Conservation (phyloP, 1,140 invertebrate genomes). For the Oscheius sp. region DNA sequence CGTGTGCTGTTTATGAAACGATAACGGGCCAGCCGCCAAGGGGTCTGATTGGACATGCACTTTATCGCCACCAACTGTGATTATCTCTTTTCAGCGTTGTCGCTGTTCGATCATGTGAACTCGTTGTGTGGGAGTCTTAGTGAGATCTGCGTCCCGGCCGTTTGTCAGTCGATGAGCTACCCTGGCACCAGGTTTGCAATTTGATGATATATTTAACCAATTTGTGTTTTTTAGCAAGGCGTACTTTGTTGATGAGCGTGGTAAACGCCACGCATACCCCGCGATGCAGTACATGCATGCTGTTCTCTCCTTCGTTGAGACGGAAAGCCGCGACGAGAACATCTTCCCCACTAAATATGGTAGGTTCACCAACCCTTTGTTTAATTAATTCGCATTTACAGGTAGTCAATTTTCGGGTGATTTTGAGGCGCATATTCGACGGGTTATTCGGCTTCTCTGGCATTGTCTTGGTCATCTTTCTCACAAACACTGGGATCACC, state of each 20-base stretch:
- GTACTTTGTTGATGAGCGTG: slow-evolving; percentile 52
- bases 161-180: slow-evolving; percentile 49
- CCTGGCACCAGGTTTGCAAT: slow-evolving; percentile 46
- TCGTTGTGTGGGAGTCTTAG: slow-evolving; percentile 54
- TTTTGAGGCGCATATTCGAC: slow-evolving; percentile 47
- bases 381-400: slow-evolving; percentile 30
- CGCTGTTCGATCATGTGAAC: slow-evolving; percentile 58
- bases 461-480: slow-evolving; percentile 58
- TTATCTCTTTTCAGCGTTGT: slow-evolving; percentile 47
- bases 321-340: slow-evolving; percentile 53
- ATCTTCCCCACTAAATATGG: slow-evolving; percentile 61
- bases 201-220: slow-evolving; percentile 7
- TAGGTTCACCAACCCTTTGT: slow-evolving; percentile 35
- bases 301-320: slow-evolving; percentile 58
- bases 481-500: slow-evolving; percentile 55
- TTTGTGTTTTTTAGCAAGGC: slow-evolving; percentile 49
- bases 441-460: slow-evolving; percentile 50
- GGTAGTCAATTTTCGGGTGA: slow-evolving; percentile 46
- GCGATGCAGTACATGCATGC: slow-evolving; percentile 57
- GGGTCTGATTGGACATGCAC: neutral
- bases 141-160: slow-evolving; percentile 51
- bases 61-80: neutral
- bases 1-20: no score
- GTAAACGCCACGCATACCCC: slow-evolving; percentile 53
- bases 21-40: no score